Evolutionary conservation across 2,113 vertebrate species (phyloP), one percentile per base, ranked within the genome.

Genomic region (Colossoma macropomum): DNA sequence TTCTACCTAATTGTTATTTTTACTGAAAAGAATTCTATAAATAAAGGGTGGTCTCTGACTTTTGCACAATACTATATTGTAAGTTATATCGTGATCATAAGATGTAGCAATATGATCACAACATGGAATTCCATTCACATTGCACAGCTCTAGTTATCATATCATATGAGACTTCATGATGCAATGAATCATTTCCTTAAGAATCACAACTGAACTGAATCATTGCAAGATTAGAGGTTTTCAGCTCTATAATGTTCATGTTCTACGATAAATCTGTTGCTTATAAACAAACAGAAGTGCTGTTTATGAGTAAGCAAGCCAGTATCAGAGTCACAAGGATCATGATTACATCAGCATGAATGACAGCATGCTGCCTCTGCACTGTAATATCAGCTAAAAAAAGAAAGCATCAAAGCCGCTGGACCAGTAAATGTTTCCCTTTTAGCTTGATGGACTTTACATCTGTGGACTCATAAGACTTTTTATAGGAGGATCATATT

Each of bases 291-390:
- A 82, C 71, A 80, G 80, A 62, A 71, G 45, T 27, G 38, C 30
- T 7, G 3, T 38, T 3, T 38, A 38, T 38, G 34, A 38, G 25
- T 2, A 34, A 23, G 27, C 28, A 32, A 32, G 19, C 0, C 7
- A 50, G 56, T 28, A 34, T 59, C n/a, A 80, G 19, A 52, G 16
- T 86, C 80, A 65, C 81, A 72, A 66, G 81, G 54, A n/a, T 28
- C 21, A 30, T 77, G 60, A 71, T 12, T 13, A 8, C 59, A 12
- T 62, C 59, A 12, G 63, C 56, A 54, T 15, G 4, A 75, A 71
- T 23, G 32, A 69, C 10, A 19, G 66, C 32, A 23, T 27, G 12
- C 65, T 45, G 41, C 41, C 41, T 45, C 41, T 45, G 27, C 9
- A 41, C n/a, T 10, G 27, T 16, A 41, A 60, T 23, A 54, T 9